Evolutionary conservation across 2,113 vertebrate genomes (phyloP).

Genomic region (Siniperca knerii): DNA sequence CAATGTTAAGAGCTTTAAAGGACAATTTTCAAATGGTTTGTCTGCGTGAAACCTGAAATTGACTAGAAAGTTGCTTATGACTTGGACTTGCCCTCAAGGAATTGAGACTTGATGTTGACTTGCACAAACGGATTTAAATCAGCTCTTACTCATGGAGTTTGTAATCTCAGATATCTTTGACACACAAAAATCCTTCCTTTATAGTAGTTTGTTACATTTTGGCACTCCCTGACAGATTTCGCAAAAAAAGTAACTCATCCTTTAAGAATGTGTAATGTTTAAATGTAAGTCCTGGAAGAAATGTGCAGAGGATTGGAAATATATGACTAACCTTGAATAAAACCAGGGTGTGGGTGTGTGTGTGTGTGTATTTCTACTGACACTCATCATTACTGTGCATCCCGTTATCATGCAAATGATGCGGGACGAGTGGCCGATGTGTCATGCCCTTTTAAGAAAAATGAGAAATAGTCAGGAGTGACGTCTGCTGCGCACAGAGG

Average conservation of each 20-base stretch:
- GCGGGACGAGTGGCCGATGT: constrained; percentile 46
- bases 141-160: neutral
- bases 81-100: neutral
- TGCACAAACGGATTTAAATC: neutral
- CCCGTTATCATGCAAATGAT: constrained; percentile 54
- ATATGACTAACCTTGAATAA: neutral
- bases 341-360: neutral
- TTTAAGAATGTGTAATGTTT: neutral
- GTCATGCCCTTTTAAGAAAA: constrained; percentile 83
- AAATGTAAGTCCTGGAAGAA: neutral
- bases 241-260: neutral
- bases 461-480: constrained; percentile 73
- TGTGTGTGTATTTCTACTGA: neutral
- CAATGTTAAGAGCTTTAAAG: neutral
- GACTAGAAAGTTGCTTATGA: neutral
- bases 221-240: neutral
- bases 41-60: neutral
- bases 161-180: neutral
- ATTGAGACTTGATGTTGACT: neutral
- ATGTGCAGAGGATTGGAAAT: neutral
- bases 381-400: neutral
- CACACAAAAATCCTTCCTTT: neutral
- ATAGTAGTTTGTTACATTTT: neutral
- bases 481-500: constrained; percentile 79
- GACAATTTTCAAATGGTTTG: neutral